phyloP scores from a whole-genome alignment of 1,140 invertebrate genomes.

The Ctenoplectra terminalis region DNA sequence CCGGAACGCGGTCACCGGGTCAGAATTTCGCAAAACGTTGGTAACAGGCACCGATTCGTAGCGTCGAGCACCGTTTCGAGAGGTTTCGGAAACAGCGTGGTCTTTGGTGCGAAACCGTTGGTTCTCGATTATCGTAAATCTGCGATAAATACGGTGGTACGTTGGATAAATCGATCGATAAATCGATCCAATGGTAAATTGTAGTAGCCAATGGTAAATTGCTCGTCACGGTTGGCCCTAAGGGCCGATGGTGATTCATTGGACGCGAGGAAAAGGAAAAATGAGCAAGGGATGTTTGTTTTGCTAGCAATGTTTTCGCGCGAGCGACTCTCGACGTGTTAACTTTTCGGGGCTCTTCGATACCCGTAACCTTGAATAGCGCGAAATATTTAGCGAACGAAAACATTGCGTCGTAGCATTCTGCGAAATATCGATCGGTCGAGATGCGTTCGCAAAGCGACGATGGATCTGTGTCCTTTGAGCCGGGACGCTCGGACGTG shows the following conservation, averaged over 20 bases:
- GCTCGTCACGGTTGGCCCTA: neutral
- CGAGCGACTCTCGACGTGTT: neutral
- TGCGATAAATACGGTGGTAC: neutral
- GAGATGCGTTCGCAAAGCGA: neutral
- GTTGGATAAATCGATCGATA: neutral
- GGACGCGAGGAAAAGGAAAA: neutral
- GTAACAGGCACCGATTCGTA: neutral
- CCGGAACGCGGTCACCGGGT: constrained; percentile 53
- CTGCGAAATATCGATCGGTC: constrained; percentile 14
- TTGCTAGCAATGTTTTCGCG: constrained; percentile 14
- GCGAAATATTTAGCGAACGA: neutral
- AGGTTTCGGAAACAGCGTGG: neutral
- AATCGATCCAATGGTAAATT: no score
- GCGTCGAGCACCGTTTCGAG: neutral
- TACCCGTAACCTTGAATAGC: neutral
- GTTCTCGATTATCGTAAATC: neutral
- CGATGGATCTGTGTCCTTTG: neutral
- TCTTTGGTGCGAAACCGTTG: neutral
- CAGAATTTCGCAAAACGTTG: constrained; percentile 28
- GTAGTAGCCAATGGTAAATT: neutral
- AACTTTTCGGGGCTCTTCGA: no score
- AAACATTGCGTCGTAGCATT: neutral
- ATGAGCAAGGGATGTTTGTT: neutral
- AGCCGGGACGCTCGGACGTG: neutral
- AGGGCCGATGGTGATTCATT: constrained; percentile 33